Evolutionary conservation across 2,888 invertebrate species (phyloP), one percentile per base, ranked within the genome.

Genomic region (Erebia ligea): DNA sequence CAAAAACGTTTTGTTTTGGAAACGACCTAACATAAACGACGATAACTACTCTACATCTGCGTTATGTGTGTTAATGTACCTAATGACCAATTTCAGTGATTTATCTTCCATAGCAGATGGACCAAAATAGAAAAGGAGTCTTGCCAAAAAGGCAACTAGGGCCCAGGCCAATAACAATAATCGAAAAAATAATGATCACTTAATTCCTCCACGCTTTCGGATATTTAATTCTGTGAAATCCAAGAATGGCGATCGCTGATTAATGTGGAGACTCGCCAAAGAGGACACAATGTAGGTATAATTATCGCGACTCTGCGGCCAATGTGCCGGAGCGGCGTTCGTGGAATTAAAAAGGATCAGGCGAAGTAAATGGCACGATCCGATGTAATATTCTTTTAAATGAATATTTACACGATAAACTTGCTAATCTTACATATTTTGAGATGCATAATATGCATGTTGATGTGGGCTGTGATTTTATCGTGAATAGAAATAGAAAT

Each of bases 211-310:
- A 64, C 64, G 64, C 64, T 64, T 54, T 64, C 52, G 64, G 17
- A 64, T 54, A 54, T 64, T 54, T 19, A 34, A 50, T 64, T 64
- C 64, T 54, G 64, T 54, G 64, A 64, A 64, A 54, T 52, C 34
- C 64, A 54, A 52, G 64, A 54, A 64, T 40, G 64, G 64, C 54
- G 64, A 64, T 54, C 52, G 17, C 54, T 64, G 64, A 64, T 64
- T 64, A 64, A 64, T 64, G 54, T 64, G 64, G 50, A 52, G 10
- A 54, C 9, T 17, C 19, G 54, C 64, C 64, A 64, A 64, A 64
- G 54, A 54, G 64, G 64, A 64, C 64, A 64, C 45, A 45, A 48
- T 21, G 54, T n/a, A n/a, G n/a, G n/a, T 52, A 52, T 64, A 64
- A 64, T 64, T 54, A 64, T 54, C 34, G 40, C 52, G 34, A 64